A percentile compares a stretch with the other conserved stretches of the same genome.
phyloP scores from a whole-genome alignment of 1,140 invertebrate species.

The Drosophila pruinosa region DNA sequence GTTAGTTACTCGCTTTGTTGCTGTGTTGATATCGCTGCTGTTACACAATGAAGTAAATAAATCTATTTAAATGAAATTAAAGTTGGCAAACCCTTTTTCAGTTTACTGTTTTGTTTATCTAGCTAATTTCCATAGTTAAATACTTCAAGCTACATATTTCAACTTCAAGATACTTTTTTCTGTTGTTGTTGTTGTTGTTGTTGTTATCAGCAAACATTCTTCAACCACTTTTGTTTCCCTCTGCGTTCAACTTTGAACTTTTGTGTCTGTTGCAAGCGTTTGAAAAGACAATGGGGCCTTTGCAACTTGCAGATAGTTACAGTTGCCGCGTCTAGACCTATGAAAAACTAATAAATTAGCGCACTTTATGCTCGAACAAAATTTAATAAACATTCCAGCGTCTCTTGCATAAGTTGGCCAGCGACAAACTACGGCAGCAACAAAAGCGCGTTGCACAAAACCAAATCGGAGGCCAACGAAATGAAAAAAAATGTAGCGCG shows the following conservation, averaged over 20 bases:
- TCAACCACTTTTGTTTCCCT: constrained; percentile 6
- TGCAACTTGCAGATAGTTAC: neutral
- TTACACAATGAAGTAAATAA: neutral
- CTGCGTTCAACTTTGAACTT: constrained; percentile 11
- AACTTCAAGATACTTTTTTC: constrained; percentile 7
- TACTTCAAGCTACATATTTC: constrained; percentile 3
- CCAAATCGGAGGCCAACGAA: constrained; percentile 31
- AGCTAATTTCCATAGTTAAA: constrained; percentile 37
- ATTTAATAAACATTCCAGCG: constrained; percentile 61
- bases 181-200: neutral
- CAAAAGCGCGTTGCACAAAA: constrained; percentile 44
- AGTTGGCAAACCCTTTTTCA: neutral
- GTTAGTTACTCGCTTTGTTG: constrained; percentile 5
- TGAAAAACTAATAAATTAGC: constrained; percentile 58
- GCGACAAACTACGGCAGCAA: constrained; percentile 22
- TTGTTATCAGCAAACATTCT: constrained; percentile 19
- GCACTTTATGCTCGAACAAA: constrained; percentile 55
- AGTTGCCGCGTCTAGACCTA: constrained; percentile 6
- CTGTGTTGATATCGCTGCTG: neutral
- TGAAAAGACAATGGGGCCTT: constrained; percentile 6
- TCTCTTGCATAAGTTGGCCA: constrained; percentile 44
- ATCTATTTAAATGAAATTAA: constrained; percentile 2
- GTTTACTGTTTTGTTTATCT: neutral
- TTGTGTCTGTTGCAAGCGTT: constrained; percentile 4
- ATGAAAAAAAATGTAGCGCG: neutral